A percentile compares a stretch with the other conserved stretches of the same genome.
phyloP scores from a whole-genome alignment of 1,140 invertebrate genomes.

The Sipha flava region DNA sequence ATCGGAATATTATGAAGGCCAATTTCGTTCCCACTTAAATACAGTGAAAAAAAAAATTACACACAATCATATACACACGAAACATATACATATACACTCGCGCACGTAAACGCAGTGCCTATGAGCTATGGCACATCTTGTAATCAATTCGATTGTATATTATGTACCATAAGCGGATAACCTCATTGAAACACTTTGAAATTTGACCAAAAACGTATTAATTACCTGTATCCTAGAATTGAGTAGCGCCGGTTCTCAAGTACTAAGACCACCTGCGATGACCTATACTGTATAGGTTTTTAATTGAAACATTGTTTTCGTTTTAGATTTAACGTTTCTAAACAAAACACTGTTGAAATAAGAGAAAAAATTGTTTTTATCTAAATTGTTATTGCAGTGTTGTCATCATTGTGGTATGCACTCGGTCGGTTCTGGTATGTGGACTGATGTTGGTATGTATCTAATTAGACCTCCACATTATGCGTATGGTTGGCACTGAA shows the following conservation, averaged over 20 bases:
- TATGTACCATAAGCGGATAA: background rate
- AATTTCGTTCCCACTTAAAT: background rate
- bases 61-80: background rate
- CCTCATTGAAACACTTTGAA: background rate
- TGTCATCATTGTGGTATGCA: background rate
- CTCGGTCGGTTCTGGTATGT: background rate
- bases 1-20: constrained; percentile 18
- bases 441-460: background rate
- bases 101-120: background rate
- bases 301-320: background rate
- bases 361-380: background rate
- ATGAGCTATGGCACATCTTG: background rate
- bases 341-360: background rate
- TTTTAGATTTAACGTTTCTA: background rate
- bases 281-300: background rate
- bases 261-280: background rate
- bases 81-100: background rate
- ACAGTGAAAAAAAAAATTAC: background rate
- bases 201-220: background rate
- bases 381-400: background rate
- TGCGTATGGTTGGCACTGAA: background rate
- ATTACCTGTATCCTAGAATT: constrained; percentile 1
- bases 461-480: background rate
- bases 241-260: background rate
- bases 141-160: constrained; percentile 27